Conservation (phyloP, 92 coral and sea anemone genomes). For the Meandrina meandrites region DNA sequence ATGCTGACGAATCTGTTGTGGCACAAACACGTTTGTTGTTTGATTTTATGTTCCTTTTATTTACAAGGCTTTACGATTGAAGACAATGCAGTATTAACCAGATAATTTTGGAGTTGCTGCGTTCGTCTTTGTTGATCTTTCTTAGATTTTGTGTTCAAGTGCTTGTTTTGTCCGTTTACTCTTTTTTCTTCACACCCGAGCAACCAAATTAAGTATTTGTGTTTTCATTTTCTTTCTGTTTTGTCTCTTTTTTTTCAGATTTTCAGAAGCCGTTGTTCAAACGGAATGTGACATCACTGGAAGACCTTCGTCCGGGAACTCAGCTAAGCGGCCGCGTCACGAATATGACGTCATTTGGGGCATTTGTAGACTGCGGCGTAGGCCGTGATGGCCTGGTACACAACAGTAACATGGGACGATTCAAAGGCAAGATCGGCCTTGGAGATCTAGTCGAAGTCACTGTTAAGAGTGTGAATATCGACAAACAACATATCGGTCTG, state of each 20-base stretch:
- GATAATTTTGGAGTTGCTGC: no score
- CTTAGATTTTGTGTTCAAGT: neutral
- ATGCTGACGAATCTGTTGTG: neutral
- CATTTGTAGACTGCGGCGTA: conserved; percentile 96
- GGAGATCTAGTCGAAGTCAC: conserved; percentile 88
- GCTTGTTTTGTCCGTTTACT: neutral
- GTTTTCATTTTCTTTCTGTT: neutral
- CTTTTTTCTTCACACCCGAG: neutral
- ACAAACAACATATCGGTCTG: conserved; percentile 59
- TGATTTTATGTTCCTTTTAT: no score
- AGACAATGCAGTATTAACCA: no score
- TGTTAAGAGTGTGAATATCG: conserved; percentile 59
- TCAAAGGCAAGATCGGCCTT: conserved; percentile 59
- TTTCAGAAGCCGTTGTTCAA: conserved; percentile 91
- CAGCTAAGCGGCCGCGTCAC: conserved; percentile 85
- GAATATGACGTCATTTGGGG: conserved; percentile 95
- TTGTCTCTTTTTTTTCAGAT: conserved; percentile 45
- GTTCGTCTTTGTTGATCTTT: neutral
- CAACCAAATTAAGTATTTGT: neutral
- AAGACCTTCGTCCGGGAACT: conserved; percentile 69
- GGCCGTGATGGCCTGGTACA: conserved; percentile 87
- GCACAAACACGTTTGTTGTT: no score
- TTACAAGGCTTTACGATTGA: neutral
- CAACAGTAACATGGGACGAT: conserved; percentile 62
- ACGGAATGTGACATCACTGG: conserved; percentile 71